Conservation (phyloP, 2,797 vertebrate genomes). For the Pygocentrus nattereri region DNA sequence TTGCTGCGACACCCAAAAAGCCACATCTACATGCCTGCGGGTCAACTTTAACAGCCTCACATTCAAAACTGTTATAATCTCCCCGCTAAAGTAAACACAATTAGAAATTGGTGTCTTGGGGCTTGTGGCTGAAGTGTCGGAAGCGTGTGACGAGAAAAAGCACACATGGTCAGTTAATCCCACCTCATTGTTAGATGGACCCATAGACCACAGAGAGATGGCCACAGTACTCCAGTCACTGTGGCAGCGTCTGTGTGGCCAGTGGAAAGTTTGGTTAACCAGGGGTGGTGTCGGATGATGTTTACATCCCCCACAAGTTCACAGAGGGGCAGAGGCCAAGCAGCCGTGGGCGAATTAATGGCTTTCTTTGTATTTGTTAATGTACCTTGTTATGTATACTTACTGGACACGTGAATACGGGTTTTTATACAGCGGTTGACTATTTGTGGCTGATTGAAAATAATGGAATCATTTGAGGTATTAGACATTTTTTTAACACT, state of each 20-base stretch:
- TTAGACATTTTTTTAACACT: not conserved
- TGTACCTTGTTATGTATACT: constrained; percentile 58
- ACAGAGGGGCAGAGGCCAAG: constrained; percentile 51
- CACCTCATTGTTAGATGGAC: constrained; percentile 68
- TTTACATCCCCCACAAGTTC: constrained; percentile 73
- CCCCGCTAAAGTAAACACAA: constrained; percentile 45
- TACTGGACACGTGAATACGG: constrained; percentile 23
- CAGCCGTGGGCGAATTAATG: constrained; percentile 57
- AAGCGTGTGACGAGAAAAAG: constrained; percentile 15
- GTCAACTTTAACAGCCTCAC: constrained; percentile 32
- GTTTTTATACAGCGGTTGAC: constrained; percentile 5
- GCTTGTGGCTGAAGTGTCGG: not conserved
- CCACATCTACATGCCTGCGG: constrained; percentile 48
- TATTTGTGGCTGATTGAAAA: constrained; percentile 17
- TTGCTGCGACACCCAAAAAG: constrained; percentile 37
- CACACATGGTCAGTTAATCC: constrained; percentile 66
- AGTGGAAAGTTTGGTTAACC: constrained; percentile 80
- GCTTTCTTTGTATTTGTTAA: constrained; percentile 62
- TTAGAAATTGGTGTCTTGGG: constrained; percentile 31
- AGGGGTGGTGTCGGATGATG: constrained; percentile 67
- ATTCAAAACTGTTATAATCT: constrained; percentile 35
- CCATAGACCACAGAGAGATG: constrained; percentile 58
- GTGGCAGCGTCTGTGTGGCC: constrained; percentile 60
- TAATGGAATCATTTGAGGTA: constrained; percentile 1
- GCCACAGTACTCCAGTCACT: constrained; percentile 58